Evolutionary conservation across 2,888 invertebrate genomes (phyloP), one percentile per base, ranked within the genome.

Genomic region (Leucoma salicis): DNA sequence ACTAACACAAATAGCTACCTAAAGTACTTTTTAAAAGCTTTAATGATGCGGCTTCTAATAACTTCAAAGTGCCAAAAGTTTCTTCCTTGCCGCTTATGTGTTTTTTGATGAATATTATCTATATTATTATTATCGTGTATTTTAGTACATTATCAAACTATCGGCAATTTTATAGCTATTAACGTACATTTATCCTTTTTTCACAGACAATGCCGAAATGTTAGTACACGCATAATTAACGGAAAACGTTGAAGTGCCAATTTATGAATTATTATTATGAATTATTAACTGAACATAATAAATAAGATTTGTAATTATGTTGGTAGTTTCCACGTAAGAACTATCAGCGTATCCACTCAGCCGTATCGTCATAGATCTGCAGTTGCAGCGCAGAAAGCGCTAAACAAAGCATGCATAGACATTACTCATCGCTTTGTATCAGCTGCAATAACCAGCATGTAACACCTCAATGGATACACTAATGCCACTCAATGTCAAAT

Each of bases 251-350:
- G n/a, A n/a, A n/a, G n/a, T n/a, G n/a, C n/a, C n/a, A n/a, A n/a
- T n/a, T n/a, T n/a, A n/a, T n/a, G n/a, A n/a, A n/a, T n/a, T n/a
- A n/a, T n/a, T n/a, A n/a, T n/a, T n/a, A n/a, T n/a, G n/a, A n/a
- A n/a, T n/a, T n/a, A n/a, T n/a, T n/a, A n/a, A n/a, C n/a, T n/a
- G n/a, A n/a, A n/a, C n/a, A n/a, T n/a, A n/a, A n/a, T n/a, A n/a
- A n/a, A n/a, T n/a, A n/a, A n/a, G n/a, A n/a, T n/a, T n/a, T n/a
- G n/a, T n/a, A n/a, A n/a, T n/a, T n/a, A n/a, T n/a, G n/a, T n/a
- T n/a, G n/a, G n/a, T n/a, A 59, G 53, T 59, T 58, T 32, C 52
- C 46, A 60, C 56, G 46, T 55, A 56, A 55, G 44, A 47, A 45
- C 39, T 13, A 38, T 31, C 11, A 10, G 8, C 37, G 21, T 12